These are phyloP conservation scores for Premnoplex brunnescens DNA, from an alignment of 2,797 vertebrate genomes.

Conservation along the genomic window DNA sequence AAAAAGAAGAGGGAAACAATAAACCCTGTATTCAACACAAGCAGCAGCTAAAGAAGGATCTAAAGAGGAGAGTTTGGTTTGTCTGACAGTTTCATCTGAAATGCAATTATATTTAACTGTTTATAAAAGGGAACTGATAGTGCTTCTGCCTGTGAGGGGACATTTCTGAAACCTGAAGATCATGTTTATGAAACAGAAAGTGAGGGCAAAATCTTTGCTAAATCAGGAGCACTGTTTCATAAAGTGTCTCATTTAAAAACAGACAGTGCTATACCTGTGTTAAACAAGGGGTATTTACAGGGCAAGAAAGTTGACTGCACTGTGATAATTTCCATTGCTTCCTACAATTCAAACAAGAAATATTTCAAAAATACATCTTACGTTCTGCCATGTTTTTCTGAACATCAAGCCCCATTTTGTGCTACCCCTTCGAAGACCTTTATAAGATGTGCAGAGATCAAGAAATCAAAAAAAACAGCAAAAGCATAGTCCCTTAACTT, in stretches of 20 bases:
- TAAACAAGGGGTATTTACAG: background rate
- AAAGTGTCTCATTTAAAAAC: background rate
- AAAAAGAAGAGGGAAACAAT: background rate
- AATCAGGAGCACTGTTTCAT: background rate
- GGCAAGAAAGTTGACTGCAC: background rate
- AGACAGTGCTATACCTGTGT: accelerated
- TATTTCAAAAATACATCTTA: background rate
- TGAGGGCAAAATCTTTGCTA: background rate
- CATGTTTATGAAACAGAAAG: background rate
- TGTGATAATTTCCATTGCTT: background rate
- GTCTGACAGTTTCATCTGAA: constrained; percentile 1
- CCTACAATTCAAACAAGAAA: background rate
- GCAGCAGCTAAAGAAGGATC: background rate
- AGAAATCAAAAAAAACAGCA: background rate
- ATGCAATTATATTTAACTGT: constrained; percentile 27
- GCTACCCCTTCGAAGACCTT: background rate
- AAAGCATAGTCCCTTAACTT: background rate
- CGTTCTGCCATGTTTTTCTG: background rate
- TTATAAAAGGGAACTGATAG: background rate
- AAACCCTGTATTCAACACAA: background rate
- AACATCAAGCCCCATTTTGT: background rate
- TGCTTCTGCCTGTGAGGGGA: background rate
- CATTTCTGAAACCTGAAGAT: background rate
- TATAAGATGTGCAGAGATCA: background rate
- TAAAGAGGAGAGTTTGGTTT: background rate